Evolutionary conservation across 2,888 invertebrate genomes (phyloP).

Genomic region (Ferdinandea cuprea): DNA sequence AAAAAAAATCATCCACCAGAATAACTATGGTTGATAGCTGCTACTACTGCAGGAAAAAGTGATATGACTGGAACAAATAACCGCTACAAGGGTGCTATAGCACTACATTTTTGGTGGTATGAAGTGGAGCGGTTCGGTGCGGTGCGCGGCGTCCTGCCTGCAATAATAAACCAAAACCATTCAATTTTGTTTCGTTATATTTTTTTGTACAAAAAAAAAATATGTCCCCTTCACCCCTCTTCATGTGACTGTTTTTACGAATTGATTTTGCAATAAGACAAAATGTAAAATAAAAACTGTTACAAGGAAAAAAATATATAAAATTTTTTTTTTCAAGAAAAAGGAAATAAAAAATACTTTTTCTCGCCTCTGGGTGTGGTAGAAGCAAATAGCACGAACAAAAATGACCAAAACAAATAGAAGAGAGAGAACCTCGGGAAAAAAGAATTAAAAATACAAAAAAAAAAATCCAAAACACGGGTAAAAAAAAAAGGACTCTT

Average conservation of each 20-base stretch:
- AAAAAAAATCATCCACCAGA: background rate
- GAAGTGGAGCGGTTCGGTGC: background rate
- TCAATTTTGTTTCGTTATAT: slow-evolving; percentile 40
- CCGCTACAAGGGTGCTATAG: slow-evolving; percentile 15
- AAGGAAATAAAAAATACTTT: slow-evolving; percentile 35
- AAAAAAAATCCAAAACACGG: no score
- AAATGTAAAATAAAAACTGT: slow-evolving; percentile 41
- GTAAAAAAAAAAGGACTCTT: slow-evolving; percentile 54
- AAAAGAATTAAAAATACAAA: slow-evolving; percentile 4
- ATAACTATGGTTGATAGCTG: slow-evolving; percentile 35
- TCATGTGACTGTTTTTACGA: slow-evolving; percentile 49
- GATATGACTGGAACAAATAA: slow-evolving; percentile 39
- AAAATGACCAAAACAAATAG: slow-evolving; percentile 71
- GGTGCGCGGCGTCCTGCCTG: slow-evolving; percentile 11
- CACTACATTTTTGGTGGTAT: background rate
- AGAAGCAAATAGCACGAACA: slow-evolving; percentile 61
- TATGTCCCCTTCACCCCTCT: background rate
- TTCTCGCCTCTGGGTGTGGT: slow-evolving; percentile 59
- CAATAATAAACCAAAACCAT: slow-evolving; percentile 63
- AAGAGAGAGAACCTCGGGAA: slow-evolving; percentile 37
- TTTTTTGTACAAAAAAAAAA: background rate
- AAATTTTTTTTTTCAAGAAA: slow-evolving; percentile 23
- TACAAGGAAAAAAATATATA: slow-evolving; percentile 33
- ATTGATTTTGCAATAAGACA: slow-evolving; percentile 62
- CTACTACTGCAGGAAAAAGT: slow-evolving; percentile 26